Evolutionary conservation across 2,797 vertebrate species (phyloP), one percentile per base, ranked within the genome.

Genomic region (Octomys mimax): DNA sequence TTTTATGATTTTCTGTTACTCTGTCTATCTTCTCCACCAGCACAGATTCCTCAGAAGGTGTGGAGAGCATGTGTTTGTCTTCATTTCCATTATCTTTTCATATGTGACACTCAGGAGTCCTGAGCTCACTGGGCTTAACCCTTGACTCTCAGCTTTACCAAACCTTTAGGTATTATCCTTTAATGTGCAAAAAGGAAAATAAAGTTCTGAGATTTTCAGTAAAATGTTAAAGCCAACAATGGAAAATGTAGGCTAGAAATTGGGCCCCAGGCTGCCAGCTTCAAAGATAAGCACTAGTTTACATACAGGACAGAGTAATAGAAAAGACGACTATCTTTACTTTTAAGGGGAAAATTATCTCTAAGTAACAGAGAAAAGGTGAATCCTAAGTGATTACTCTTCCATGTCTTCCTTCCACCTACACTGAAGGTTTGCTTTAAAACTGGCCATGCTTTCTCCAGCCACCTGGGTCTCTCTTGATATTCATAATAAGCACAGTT

Each of bases 121-220:
- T 82, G 52, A 61, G 14, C 33, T 93, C 57, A 62, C 11, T 93
- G 10, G 19, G 5, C 86, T 77, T 96, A 79, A 70, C 39, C 87
- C 57, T 62, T 89, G 42, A 93, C 61, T 88, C 59, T 22, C 1
- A 85, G 36, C 18, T 21, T 82, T 62, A 86, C 26, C 54, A 91
- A 52, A 73, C 3, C 9, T 82, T 78, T 85, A 54, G 28, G n/a
- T 79, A 42, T n/a, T 92, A 78, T n/a, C 4, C 26, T 36, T 90
- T 75, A 64, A n/a, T 79, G 87, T 91, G 61, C 26, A 94, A 94
- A 64, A 93, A 21, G 28, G 57, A 84, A 89, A 54, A 66, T 52
- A 78, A 92, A 93, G 59, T 6, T 64, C 7, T 49, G 57, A 71
- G 16, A 64, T 10, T 86, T 87, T 82, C 16, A 19, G 1, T 46